A percentile compares a stretch with the other conserved stretches of the same genome.
Evolutionary conservation across 2,113 vertebrate species (phyloP).

Genomic region (Brienomyrus longianalis): DNA sequence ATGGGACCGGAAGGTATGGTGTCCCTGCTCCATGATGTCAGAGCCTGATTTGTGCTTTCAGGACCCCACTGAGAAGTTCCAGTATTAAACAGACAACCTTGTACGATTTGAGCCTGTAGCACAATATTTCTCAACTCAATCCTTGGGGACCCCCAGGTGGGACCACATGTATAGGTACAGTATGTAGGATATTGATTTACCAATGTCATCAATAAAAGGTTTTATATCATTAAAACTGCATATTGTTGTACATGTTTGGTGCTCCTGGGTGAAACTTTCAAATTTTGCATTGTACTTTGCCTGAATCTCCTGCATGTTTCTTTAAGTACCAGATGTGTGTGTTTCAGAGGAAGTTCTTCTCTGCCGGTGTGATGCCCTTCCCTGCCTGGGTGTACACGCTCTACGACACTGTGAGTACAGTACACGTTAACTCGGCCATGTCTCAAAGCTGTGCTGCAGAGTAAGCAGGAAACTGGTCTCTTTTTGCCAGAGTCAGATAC

Average conservation of each 20-base stretch:
- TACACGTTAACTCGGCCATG: background rate
- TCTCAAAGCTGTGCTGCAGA: background rate
- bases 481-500: background rate
- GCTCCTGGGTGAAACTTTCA: background rate
- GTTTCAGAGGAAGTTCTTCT: slow-evolving; percentile 82
- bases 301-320: background rate
- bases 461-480: background rate
- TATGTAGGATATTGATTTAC: background rate
- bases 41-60: background rate
- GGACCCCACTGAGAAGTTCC: background rate
- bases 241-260: background rate
- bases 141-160: background rate
- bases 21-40: background rate
- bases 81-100: background rate
- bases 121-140: background rate
- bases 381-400: slow-evolving; percentile 90
- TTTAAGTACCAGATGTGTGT: slow-evolving; percentile 33
- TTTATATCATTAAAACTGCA: background rate
- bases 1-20: slow-evolving; percentile 79
- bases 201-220: background rate
- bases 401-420: slow-evolving; percentile 85
- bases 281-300: background rate
- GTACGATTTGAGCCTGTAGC: background rate
- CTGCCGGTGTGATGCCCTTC: slow-evolving; percentile 89
- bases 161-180: background rate